A percentile compares a stretch with the other conserved stretches of the same genome.
Evolutionary conservation across 2,888 invertebrate species (phyloP).

Genomic region (Teleogryllus oceanicus): DNA sequence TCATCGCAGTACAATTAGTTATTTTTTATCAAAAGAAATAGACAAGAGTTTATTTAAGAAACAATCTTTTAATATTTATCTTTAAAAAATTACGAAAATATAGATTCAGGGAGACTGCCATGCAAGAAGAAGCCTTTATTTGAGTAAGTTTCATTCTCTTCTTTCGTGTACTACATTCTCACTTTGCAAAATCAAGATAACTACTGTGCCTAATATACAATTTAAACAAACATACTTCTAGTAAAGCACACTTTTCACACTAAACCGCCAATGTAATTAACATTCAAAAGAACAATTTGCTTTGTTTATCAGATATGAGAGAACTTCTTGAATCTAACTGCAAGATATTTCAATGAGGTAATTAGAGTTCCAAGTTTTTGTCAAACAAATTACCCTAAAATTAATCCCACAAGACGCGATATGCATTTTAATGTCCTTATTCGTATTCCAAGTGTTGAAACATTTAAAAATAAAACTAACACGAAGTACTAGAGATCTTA

Average conservation of each 20-base stretch:
- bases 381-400: constrained; percentile 5
- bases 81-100: too few species aligned
- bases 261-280: not conserved
- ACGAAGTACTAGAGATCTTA: not conserved
- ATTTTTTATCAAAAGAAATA: too few species aligned
- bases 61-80: too few species aligned
- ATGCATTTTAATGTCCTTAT: constrained; percentile 3
- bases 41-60: too few species aligned
- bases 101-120: too few species aligned
- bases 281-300: not conserved
- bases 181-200: too few species aligned
- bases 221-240: not conserved
- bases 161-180: too few species aligned
- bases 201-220: too few species aligned
- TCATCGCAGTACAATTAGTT: too few species aligned
- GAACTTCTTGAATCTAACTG: not conserved
- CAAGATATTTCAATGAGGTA: not conserved
- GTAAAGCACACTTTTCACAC: not conserved
- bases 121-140: too few species aligned
- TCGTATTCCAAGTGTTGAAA: not conserved
- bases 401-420: not conserved
- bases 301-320: not conserved
- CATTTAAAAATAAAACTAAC: constrained; percentile 9
- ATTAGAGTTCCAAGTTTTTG: not conserved
- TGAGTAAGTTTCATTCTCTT: too few species aligned